phyloP scores from a whole-genome alignment of 1,140 invertebrate species.

The Apis florea region DNA sequence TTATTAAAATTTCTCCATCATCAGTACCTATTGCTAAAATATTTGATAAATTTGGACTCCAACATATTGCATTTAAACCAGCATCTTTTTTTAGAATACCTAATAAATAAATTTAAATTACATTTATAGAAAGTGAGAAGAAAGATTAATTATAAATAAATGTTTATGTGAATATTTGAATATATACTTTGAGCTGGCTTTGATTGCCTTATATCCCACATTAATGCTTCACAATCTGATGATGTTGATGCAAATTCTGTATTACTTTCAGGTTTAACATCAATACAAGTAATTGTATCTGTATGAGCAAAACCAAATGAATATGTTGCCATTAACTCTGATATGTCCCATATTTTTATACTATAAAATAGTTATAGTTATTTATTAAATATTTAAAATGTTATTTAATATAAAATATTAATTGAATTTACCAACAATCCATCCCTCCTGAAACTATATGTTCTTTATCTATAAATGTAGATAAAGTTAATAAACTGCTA shows the following conservation, averaged over 20 bases:
- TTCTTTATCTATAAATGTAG: slow-evolving; percentile 67
- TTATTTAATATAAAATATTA: neutral
- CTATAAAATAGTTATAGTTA: slow-evolving; percentile 60
- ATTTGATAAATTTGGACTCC: slow-evolving; percentile 68
- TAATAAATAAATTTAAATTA: slow-evolving; percentile 47
- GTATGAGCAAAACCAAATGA: slow-evolving; percentile 70
- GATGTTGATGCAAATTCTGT: slow-evolving; percentile 71
- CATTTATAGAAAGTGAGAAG: neutral
- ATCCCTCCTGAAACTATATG: slow-evolving; percentile 71
- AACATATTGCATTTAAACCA: slow-evolving; percentile 67
- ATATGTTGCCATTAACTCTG: slow-evolving; percentile 64
- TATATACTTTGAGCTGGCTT: slow-evolving; percentile 70
- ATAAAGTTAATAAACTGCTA: slow-evolving; percentile 67
- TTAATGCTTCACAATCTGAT: slow-evolving; percentile 67
- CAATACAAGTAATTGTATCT: slow-evolving; percentile 69
- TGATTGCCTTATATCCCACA: slow-evolving; percentile 74
- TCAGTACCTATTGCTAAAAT: slow-evolving; percentile 69
- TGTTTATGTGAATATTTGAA: neutral
- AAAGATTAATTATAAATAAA: neutral
- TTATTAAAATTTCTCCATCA: slow-evolving; percentile 66
- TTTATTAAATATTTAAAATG: neutral
- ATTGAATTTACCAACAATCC: slow-evolving; percentile 72
- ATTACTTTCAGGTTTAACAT: slow-evolving; percentile 65
- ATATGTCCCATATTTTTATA: slow-evolving; percentile 75
- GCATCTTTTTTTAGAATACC: slow-evolving; percentile 66